Conservation (phyloP, 2,113 vertebrate genomes). For the Macrotus californicus region DNA sequence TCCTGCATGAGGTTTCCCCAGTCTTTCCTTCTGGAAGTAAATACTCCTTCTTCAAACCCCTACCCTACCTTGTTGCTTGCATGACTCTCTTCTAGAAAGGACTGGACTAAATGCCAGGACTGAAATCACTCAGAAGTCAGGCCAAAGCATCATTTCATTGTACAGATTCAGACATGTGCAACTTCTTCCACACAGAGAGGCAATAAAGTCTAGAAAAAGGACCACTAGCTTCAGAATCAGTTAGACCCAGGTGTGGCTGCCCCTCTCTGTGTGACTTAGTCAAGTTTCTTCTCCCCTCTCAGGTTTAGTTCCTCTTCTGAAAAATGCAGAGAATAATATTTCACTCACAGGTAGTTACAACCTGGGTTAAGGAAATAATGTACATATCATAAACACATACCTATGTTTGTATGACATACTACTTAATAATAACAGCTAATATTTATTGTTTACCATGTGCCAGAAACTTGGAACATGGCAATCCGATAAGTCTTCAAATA, state of each 20-base stretch:
- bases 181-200: neutral
- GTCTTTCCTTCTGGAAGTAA: neutral
- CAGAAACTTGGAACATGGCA: neutral
- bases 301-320: neutral
- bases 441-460: neutral
- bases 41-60: neutral
- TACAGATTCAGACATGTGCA: neutral
- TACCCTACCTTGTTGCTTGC: too few species aligned
- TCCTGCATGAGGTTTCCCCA: neutral
- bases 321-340: neutral
- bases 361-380: neutral
- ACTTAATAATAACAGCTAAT: neutral
- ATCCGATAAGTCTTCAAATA: fast-evolving
- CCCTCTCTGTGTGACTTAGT: neutral
- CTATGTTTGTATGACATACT: neutral
- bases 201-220: neutral
- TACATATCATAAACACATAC: neutral
- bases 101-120: fast-evolving
- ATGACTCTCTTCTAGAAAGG: fast-evolving
- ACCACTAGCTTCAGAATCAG: neutral
- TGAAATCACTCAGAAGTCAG: neutral
- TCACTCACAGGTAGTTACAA: neutral
- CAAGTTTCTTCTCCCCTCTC: neutral
- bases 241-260: neutral
- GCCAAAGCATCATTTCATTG: neutral